Evolutionary conservation across 2,113 vertebrate species (phyloP), one percentile per base, ranked within the genome.

Genomic region (Corythoichthys haematopterus): DNA sequence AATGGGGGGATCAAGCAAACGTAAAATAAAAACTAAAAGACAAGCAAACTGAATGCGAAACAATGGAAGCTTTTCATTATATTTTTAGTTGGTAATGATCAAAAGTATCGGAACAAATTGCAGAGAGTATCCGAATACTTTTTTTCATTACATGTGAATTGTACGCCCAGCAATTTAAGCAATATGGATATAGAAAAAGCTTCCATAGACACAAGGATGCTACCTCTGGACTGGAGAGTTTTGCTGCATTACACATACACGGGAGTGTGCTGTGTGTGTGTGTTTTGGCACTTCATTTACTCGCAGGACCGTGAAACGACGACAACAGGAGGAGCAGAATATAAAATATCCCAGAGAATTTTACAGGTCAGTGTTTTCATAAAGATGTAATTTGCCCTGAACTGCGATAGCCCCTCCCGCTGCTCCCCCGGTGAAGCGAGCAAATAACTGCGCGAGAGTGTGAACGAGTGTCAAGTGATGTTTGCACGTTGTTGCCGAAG

Each of bases 1-100:
- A 83, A 79, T 68, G 82, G 81, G 83, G 64, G 93, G 93, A 95
- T 93, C 95, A 94, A 95, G 93, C 93, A 93, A 90, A 87, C 73
- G 55, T 60, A 74, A 72, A 76, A 78, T 73, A 72, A 72, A 65
- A 72, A 84, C 56, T 35, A 72, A 74, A 77, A 77, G 48, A 78
- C 78, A 66, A 71, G 69, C 77, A 88, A 80, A 87, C 67, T 63
- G 45, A 80, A 74, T 60, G 66, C 6, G 55, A 79, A 86, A 79
- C 11, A 56, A 56, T 11, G 70, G 82, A 85, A 87, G 81, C 78
- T 81, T 80, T 87, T 82, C 74, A 77, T 70, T 20, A 20, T 53
- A n/a, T 52, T 52, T 52, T 55, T n/a, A 28, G 9, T 11, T 55
- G 52, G 52, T 28, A 55, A 12, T 55, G 7, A 10, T 4, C 52